Percentiles rank a stretch among this genome's conserved stretches.
phyloP scores from a whole-genome alignment of 2,888 invertebrate species.

The Rhaphigaster nebulosa region DNA sequence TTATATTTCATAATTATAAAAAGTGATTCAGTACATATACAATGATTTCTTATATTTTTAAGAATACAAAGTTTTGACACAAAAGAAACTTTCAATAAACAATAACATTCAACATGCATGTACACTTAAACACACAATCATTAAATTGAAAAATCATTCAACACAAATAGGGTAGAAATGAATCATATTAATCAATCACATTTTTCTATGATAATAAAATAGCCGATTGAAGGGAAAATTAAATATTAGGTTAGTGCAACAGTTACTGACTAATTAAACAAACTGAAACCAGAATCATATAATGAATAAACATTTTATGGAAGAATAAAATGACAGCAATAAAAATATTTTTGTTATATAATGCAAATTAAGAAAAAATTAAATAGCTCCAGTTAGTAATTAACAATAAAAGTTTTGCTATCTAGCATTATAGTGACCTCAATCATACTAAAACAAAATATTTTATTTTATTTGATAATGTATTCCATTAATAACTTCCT shows the following conservation, averaged over 20 bases:
- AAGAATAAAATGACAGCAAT: background rate
- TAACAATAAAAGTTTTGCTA: background rate
- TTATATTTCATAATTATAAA: background rate
- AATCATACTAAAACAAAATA: background rate
- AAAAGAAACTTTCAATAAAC: background rate
- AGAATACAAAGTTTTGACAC: background rate
- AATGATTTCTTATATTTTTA: background rate
- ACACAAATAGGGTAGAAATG: background rate
- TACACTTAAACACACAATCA: background rate
- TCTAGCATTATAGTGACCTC: background rate
- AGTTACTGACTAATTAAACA: background rate
- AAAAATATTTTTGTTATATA: background rate
- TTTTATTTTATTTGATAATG: background rate
- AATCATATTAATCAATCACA: background rate
- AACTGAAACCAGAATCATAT: background rate
- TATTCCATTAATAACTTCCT: too few species aligned
- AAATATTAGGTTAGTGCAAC: background rate
- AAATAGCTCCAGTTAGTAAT: background rate
- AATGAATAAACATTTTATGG: background rate
- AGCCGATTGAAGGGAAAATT: background rate
- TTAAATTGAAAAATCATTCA: background rate
- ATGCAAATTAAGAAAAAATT: background rate
- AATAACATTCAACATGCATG: background rate
- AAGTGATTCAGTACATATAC: background rate
- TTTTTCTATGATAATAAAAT: background rate